Base-by-base conservation (phyloP, 92 coral and sea anemone species). In the Phymanthus crucifer region DNA sequence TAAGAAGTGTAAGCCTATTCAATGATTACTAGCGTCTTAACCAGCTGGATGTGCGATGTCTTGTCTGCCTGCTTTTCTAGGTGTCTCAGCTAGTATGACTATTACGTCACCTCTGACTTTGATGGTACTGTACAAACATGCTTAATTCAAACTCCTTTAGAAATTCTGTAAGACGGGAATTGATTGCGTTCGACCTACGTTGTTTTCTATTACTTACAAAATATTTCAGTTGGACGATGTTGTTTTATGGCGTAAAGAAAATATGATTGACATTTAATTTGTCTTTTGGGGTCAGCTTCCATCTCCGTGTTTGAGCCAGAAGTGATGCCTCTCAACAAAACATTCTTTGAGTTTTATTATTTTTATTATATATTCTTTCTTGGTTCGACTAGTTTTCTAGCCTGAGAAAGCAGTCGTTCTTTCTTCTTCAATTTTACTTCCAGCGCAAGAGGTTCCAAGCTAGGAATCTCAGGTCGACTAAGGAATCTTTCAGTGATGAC, bases 71-170 rank as follows among this genome's bases (percentile, higher is more conserved):
- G 33, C 32, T 24, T 61, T 24, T 61, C 36, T 61, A 61, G 33
- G 18, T 61, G 68, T 24, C 34, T 61, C 68, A 21, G 68, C 29
- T 3, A 27, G 32, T 0, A n/a, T n/a, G n/a, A 61, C 26, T 26
- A 61, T 61, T 61, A 61, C 68, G 68, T 61, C 68, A 61, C 6
- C 34, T 24, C 33, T 61, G 68, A 61, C 68, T 61, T 34, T 29
- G 0, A 29, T 27, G 10, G 35, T 27, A 29, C 68, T 61, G 68
- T 61, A 61, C 36, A 61, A 61, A 61, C 34, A 61, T 13, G n/a
- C 31, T 54, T 29, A 27, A 3, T 54, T 34, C 33, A 2, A 24
- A 27, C 3, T n/a, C n/a, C n/a, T n/a, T n/a, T n/a, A n/a, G n/a
- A 61, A 27, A 61, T n/a, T 24, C 8, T 2, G 33, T n/a, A 61